Percentiles rank a stretch among this genome's conserved stretches.
Conservation (phyloP, 2,797 vertebrate genomes). For the Cossypha niveicapilla region DNA sequence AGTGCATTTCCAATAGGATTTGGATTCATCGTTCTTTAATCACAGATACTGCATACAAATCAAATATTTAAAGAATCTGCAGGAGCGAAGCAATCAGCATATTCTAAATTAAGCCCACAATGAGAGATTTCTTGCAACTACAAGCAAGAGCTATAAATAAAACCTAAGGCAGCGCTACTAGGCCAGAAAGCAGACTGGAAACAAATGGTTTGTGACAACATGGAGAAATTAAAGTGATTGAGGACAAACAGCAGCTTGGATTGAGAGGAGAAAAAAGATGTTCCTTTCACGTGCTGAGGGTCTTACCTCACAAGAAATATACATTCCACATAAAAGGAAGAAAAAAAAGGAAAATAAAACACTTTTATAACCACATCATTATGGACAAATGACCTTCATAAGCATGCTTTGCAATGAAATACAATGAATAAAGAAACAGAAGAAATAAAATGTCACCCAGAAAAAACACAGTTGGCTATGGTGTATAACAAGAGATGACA, state of each 20-base stretch:
- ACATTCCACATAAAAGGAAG: slow-evolving; percentile 81
- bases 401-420: slow-evolving; percentile 62
- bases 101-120: slow-evolving; percentile 45
- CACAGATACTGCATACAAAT: slow-evolving; percentile 14
- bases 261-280: slow-evolving; percentile 57
- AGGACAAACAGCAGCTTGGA: slow-evolving; percentile 59
- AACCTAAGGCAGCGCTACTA: slow-evolving; percentile 42
- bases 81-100: slow-evolving; percentile 52
- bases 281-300: slow-evolving; percentile 71
- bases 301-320: slow-evolving; percentile 84
- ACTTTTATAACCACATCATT: slow-evolving; percentile 74
- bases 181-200: slow-evolving; percentile 65
- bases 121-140: slow-evolving; percentile 48
- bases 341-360: slow-evolving; percentile 78
- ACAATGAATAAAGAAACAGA: slow-evolving; percentile 37
- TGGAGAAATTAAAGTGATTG: slow-evolving; percentile 64
- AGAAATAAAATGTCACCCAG: slow-evolving; percentile 34
- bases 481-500: background rate
- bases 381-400: slow-evolving; percentile 72
- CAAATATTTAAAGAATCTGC: slow-evolving; percentile 3
- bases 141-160: slow-evolving; percentile 51
- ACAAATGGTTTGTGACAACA: slow-evolving; percentile 59
- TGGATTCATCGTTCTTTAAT: background rate
- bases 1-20: background rate
- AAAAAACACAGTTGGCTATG: background rate